A percentile compares a stretch with the other conserved stretches of the same genome.
Evolutionary conservation across 1,140 invertebrate genomes (phyloP).

Genomic region (Hormaphis cornu): DNA sequence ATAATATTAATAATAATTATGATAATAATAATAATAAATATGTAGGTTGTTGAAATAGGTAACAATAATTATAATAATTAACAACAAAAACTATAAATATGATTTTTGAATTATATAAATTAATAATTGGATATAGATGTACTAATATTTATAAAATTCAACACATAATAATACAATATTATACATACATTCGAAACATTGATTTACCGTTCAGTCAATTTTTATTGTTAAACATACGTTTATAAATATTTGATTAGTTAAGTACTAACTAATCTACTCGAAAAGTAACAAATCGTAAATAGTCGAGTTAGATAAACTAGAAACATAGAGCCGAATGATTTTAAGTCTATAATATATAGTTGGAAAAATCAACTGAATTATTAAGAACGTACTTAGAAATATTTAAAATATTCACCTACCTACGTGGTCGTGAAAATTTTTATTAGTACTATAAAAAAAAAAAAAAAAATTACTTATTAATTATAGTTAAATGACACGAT

Average conservation of each 20-base stretch:
- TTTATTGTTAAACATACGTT: background rate
- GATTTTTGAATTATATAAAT: too few species aligned
- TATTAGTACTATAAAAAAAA: too few species aligned
- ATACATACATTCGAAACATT: background rate
- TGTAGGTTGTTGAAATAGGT: background rate
- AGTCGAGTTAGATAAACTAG: background rate
- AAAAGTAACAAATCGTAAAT: background rate
- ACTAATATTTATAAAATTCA: too few species aligned
- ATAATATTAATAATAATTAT: background rate
- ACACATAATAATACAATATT: background rate
- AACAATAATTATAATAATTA: too few species aligned
- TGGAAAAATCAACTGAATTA: background rate
- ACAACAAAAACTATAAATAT: too few species aligned
- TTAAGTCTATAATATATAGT: background rate
- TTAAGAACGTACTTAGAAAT: background rate
- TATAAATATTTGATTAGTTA: too few species aligned
- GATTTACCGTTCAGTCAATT: conserved; percentile 25
- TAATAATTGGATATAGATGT: too few species aligned
- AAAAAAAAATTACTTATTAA: too few species aligned
- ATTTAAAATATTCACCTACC: background rate
- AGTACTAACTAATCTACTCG: background rate
- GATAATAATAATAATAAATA: conserved; percentile 1
- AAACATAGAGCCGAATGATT: background rate
- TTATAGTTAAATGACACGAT: too few species aligned
- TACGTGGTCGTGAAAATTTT: background rate